Percentiles rank a stretch among this genome's conserved stretches.
These are phyloP conservation scores for Taurulus bubalis DNA, from an alignment of 2,113 vertebrate species.

Conservation along the genomic window DNA sequence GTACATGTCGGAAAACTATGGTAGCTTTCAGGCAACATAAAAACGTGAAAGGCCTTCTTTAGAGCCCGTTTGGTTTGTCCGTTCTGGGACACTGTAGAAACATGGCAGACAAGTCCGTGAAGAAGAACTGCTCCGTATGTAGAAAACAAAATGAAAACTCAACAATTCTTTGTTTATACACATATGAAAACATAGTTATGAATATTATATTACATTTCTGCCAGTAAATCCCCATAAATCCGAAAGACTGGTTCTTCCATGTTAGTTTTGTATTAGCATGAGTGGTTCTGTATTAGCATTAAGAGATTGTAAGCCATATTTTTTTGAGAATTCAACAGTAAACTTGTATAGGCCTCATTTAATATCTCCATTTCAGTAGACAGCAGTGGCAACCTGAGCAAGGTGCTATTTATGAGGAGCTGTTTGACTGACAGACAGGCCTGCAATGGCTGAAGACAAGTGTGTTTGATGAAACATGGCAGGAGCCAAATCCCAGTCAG, in stretches of 20 bases:
- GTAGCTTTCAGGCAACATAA: too few species aligned
- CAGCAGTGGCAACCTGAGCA: constrained; percentile 28
- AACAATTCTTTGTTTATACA: background rate
- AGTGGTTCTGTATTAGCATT: background rate
- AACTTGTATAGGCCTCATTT: constrained; percentile 6
- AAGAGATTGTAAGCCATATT: background rate
- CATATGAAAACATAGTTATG: background rate
- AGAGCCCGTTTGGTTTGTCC: too few species aligned
- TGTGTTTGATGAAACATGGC: constrained; percentile 80
- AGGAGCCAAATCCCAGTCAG: constrained; percentile 76
- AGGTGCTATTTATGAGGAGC: constrained; percentile 46
- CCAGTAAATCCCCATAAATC: background rate
- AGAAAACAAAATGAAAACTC: background rate
- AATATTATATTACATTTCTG: background rate
- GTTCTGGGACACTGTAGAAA: background rate
- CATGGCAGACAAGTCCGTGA: background rate
- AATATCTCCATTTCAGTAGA: constrained; percentile 39
- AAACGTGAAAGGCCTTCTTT: too few species aligned
- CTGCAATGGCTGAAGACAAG: constrained; percentile 66
- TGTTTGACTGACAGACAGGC: constrained; percentile 65
- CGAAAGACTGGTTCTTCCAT: background rate
- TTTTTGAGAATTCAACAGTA: constrained; percentile 25
- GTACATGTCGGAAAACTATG: too few species aligned
- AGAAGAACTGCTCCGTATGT: background rate
- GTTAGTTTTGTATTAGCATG: background rate